Evolutionary conservation across 2,113 vertebrate species (phyloP), one percentile per base, ranked within the genome.

Genomic region (Caretta caretta): DNA sequence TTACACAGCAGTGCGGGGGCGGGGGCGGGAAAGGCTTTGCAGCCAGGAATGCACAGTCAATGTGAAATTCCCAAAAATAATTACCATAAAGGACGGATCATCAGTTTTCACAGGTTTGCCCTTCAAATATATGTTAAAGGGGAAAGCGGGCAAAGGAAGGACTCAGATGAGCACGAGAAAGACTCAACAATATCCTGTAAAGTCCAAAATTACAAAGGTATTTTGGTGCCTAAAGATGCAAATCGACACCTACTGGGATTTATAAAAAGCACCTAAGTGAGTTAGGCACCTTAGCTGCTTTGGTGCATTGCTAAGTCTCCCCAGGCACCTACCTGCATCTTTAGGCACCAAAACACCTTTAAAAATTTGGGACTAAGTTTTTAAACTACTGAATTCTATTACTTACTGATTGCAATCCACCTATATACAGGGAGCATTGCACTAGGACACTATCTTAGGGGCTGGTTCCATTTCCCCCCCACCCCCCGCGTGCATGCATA

Each of bases 211-310:
- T 97, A 89, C 96, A 81, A 95, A 89, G 96, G 91, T 82, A 46
- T 94, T 97, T 95, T 97, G 96, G 95, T 91, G 96, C 91, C 93
- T 96, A 94, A 94, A 96, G 93, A 91, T 90, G 95, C 35, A 89
- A 93, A 84, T 93, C 87, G 93, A 94, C 84, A 84, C 88, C 90
- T 10, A 35, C 22, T 10, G n/a, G n/a, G n/a, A 22, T 38, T 20
- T 72, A 72, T n/a, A 19, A n/a, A 31, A 84, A 96, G 79, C 82
- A 93, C 25, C 95, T 93, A 92, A 88, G 93, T 96, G 95, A 85
- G 96, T 95, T 93, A 72, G 93, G 2, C 14, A 89, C 89, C 92
- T 95, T 8, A 0, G 82, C 88, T 83, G 87, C 93, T 97, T 97
- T 97, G 86, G 93, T 92, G 93, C 53, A 65, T 62, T 29, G 57